Conservation (phyloP, 2,888 invertebrate genomes). For the Nebria brevicollis region DNA sequence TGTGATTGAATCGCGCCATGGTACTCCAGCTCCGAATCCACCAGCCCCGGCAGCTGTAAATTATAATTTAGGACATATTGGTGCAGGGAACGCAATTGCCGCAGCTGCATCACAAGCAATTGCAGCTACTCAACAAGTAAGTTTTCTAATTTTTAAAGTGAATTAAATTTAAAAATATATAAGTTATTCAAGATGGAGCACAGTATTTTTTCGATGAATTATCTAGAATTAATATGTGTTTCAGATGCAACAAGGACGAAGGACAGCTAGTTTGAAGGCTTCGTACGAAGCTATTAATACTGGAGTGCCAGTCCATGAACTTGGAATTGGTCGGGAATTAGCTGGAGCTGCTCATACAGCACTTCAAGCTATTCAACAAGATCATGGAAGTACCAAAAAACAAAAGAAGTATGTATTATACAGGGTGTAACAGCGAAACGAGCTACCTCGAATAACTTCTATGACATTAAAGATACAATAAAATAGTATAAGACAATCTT, state of each 20-base stretch:
- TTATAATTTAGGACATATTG: conserved; percentile 82
- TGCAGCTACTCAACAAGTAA: conserved; percentile 90
- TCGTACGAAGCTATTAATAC: conserved; percentile 91
- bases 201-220: too few species aligned
- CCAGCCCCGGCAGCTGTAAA: conserved; percentile 57
- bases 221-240: conserved; percentile 17
- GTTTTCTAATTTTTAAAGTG: background rate
- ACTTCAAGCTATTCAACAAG: conserved; percentile 73
- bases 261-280: conserved; percentile 93
- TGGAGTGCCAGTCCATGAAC: conserved; percentile 68
- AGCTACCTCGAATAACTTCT: too few species aligned
- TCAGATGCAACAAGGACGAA: conserved; percentile 91
- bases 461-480: too few species aligned
- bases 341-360: conserved; percentile 79
- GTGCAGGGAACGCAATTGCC: conserved; percentile 90
- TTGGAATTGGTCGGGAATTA: conserved; percentile 76
- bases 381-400: conserved; percentile 69
- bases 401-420: conserved; percentile 68
- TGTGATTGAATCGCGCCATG: conserved; percentile 55
- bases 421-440: too few species aligned
- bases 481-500: too few species aligned
- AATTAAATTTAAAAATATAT: background rate
- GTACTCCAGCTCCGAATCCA: conserved; percentile 46
- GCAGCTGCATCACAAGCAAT: conserved; percentile 96
- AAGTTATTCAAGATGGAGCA: too few species aligned